Evolutionary conservation across 2,888 invertebrate genomes (phyloP).

Genomic region (Pyrocoelia pectoralis): DNA sequence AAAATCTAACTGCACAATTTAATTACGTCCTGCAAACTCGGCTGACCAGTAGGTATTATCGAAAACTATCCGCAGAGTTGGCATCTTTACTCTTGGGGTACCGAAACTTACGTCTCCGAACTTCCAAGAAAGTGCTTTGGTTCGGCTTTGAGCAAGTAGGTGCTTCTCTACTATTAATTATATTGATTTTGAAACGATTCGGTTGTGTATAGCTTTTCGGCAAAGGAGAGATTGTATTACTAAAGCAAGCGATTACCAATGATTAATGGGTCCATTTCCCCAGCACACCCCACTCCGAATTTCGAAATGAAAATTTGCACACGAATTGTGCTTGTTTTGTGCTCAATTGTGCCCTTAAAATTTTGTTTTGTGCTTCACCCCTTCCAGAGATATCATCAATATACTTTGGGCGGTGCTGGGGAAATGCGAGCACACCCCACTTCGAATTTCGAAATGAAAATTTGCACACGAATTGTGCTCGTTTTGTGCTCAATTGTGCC

Average conservation of each 20-base stretch:
- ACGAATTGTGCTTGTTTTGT: no score
- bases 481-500: no score
- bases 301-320: no score
- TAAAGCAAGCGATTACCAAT: background rate
- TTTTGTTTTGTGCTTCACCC: no score
- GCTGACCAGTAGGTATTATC: conserved; percentile 60
- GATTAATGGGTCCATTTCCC: no score
- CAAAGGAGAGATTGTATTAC: background rate
- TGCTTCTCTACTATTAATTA: conserved; percentile 41
- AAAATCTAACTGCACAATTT: conserved; percentile 58
- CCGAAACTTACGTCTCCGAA: conserved; percentile 51
- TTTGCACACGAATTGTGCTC: no score
- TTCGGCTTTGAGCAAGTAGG: conserved; percentile 42
- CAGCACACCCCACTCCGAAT: no score
- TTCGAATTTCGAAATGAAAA: no score
- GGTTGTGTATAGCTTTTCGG: conserved; percentile 23
- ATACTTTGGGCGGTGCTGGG: no score
- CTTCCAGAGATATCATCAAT: no score
- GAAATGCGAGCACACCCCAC: no score
- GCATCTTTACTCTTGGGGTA: conserved; percentile 54
- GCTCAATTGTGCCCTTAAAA: no score
- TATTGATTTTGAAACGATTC: conserved; percentile 38
- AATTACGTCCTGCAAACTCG: conserved; percentile 56
- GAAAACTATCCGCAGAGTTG: conserved; percentile 58
- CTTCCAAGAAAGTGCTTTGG: conserved; percentile 41